Conservation (phyloP, 2,888 invertebrate genomes). For the Drosophila eohydei region DNA sequence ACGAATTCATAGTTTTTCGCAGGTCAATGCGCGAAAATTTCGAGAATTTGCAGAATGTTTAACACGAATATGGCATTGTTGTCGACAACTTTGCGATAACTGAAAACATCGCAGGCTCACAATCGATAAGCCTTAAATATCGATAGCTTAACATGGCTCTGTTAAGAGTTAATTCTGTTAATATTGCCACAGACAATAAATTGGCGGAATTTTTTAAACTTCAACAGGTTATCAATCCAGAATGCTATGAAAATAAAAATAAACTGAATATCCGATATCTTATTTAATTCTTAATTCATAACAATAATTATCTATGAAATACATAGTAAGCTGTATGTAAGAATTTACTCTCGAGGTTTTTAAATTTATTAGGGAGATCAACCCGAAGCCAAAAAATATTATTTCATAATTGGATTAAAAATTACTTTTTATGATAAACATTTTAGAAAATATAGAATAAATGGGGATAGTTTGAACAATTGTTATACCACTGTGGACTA, state of each 20-base stretch:
- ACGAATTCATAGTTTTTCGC: slow-evolving; percentile 32
- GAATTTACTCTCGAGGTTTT: too few species aligned
- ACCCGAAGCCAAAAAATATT: too few species aligned
- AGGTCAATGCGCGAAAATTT: slow-evolving; percentile 16
- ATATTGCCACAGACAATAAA: not conserved
- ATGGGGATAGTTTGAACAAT: not conserved
- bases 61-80: slow-evolving; percentile 24
- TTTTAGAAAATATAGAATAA: not conserved
- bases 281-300: too few species aligned
- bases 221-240: too few species aligned
- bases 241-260: not conserved
- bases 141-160: not conserved
- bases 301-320: too few species aligned
- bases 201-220: not conserved
- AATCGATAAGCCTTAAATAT: not conserved
- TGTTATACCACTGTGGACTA: not conserved
- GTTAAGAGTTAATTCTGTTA: not conserved
- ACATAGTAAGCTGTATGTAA: too few species aligned
- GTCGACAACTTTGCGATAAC: slow-evolving; percentile 10
- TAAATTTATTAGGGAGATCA: too few species aligned
- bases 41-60: slow-evolving; percentile 13
- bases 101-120: not conserved
- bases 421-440: too few species aligned
- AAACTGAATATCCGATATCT: too few species aligned
- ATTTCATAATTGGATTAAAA: too few species aligned